phyloP scores from a whole-genome alignment of 2,797 vertebrate genomes.

The Glossophaga mutica region DNA sequence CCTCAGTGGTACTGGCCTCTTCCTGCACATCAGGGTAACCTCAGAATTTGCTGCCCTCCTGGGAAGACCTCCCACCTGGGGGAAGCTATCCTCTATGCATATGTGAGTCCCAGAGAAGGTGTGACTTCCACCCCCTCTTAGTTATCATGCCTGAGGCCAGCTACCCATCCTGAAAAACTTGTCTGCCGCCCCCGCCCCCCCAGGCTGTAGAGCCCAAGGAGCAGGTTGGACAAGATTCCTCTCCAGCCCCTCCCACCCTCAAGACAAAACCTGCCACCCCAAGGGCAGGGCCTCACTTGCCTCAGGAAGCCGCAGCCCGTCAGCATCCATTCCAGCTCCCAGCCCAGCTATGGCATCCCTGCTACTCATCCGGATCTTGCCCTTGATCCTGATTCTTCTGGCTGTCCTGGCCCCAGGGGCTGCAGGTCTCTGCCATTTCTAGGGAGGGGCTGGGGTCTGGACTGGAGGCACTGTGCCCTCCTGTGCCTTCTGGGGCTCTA shows the following conservation, averaged over 20 bases:
- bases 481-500: background rate
- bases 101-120: background rate
- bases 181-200: background rate
- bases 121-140: background rate
- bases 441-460: background rate
- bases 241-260: background rate
- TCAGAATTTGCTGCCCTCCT: background rate
- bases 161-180: constrained; percentile 69
- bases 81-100: background rate
- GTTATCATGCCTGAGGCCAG: background rate
- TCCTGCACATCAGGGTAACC: background rate
- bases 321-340: background rate
- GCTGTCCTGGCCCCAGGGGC: background rate
- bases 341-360: constrained; percentile 30
- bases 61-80: background rate
- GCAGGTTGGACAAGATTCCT: constrained; percentile 47
- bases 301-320: background rate
- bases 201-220: constrained; percentile 22
- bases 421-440: constrained; percentile 58
- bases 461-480: background rate
- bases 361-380: background rate
- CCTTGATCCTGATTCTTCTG: constrained; percentile 55
- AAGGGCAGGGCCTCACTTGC: constrained; percentile 26
- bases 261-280: constrained; percentile 60
- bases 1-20: background rate